Base-by-base conservation (phyloP, 2,888 invertebrate species). In the Pristionchus entomophagus region DNA sequence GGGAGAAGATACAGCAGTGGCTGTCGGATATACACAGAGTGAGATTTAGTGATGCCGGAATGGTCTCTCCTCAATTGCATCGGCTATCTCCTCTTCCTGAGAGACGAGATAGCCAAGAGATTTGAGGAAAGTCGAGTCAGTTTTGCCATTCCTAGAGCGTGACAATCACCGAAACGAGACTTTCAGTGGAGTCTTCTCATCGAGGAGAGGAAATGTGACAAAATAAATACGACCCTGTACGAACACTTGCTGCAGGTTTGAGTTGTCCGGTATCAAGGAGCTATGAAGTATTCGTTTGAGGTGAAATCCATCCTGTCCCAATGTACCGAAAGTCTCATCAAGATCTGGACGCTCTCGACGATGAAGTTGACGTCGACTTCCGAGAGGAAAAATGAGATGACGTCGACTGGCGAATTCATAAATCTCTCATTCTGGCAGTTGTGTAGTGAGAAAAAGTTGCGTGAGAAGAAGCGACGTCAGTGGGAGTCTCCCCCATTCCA, bases 341-440 rank as follows among this genome's bases (percentile, higher is more conserved):
- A 84, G 14, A 22, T 87, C 29, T 90, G 90, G 90, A 88, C 88
- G 0, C 32, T 62, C 1, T 45, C 87, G 12, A 86, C 87, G 35
- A 88, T 84, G 65, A 82, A 86, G 56, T 86, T 87, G 73, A 88
- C 88, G 41, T 86, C 88, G 4, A 41, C 73, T 4, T 87, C 87
- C 22, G 87, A 77, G 45, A 88, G 32, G 26, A 88, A 88, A 56
- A 88, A 88, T 45, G 90, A 89, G 32, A 65, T 87, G 10, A 83
- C 87, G n/a, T 88, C 81, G 73, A 62, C 83, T n/a, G 69, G 86
- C 49, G 88, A 87, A 32, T 85, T 87, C 62, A 85, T 87, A 41
- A 88, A 86, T 65, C 73, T 90, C n/a, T 88, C 88, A 10, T 89
- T 89, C 77, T 90, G 90, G 90, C 86, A 84, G 69, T 53, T 88